Evolutionary conservation across 2,797 vertebrate genomes (phyloP).

Genomic region (Mus spretus): DNA sequence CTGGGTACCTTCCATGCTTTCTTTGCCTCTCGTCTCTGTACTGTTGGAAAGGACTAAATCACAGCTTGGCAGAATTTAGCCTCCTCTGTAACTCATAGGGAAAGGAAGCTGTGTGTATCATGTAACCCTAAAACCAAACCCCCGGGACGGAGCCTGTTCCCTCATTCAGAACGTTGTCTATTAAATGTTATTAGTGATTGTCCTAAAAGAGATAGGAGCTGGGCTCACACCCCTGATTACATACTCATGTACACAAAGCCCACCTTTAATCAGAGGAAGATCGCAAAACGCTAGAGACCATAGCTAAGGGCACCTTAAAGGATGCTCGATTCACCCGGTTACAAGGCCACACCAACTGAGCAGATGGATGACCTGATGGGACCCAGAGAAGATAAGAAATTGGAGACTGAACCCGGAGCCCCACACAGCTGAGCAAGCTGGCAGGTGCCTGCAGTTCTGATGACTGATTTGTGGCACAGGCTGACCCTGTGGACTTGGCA

Average conservation of each 20-base stretch:
- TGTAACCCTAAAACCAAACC: not conserved
- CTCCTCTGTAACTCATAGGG: rapidly evolving
- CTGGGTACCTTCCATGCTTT: constrained; percentile 1
- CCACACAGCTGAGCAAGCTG: not conserved
- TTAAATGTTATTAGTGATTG: not conserved
- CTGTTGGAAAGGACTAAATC: rapidly evolving
- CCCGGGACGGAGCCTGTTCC: rapidly evolving
- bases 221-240: too few relatives aligned
- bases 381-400: not conserved
- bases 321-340: not conserved
- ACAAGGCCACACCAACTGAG: not conserved
- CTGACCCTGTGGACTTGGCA: rapidly evolving
- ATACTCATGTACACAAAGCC: rapidly evolving
- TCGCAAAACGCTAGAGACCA: not conserved
- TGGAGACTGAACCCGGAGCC: not conserved
- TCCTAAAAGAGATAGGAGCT: too few relatives aligned
- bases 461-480: not conserved
- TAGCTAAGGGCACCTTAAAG: not conserved
- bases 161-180: not conserved
- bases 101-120: too few relatives aligned
- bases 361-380: not conserved
- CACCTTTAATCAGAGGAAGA: not conserved
- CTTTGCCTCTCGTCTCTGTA: not conserved
- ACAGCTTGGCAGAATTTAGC: rapidly evolving
- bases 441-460: too few relatives aligned